Evolutionary conservation across 2,797 vertebrate genomes (phyloP).

Genomic region (Apogon talboti): DNA sequence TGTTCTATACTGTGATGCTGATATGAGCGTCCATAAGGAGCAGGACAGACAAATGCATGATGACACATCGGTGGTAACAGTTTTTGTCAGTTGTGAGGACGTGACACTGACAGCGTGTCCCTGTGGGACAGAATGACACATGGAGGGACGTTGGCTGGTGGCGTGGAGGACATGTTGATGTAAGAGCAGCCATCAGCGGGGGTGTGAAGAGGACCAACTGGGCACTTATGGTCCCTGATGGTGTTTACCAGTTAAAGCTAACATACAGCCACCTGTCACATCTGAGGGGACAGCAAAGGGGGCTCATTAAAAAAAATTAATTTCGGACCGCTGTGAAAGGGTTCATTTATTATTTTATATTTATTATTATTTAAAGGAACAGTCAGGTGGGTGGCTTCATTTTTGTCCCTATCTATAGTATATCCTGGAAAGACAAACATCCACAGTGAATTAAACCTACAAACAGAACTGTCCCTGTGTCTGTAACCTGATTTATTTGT

Average conservation of each 20-base stretch:
- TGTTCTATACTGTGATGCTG: too few species aligned
- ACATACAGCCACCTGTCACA: constrained; percentile 57
- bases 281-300: background rate
- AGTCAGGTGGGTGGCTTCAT: too few species aligned
- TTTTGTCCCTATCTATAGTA: too few species aligned
- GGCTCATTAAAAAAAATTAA: background rate
- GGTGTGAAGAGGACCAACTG: constrained; percentile 78
- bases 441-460: too few species aligned
- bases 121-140: constrained; percentile 40
- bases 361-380: too few species aligned
- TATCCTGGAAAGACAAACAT: too few species aligned
- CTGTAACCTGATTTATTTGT: too few species aligned
- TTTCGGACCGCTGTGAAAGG: background rate
- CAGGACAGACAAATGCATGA: background rate
- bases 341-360: too few species aligned
- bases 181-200: constrained; percentile 28
- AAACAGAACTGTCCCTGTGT: too few species aligned
- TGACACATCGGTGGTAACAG: constrained; percentile 29
- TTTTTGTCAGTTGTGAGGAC: constrained; percentile 20
- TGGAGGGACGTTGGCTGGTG: constrained; percentile 30
- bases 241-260: constrained; percentile 64
- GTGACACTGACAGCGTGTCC: constrained; percentile 52
- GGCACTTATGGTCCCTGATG: constrained; percentile 72
- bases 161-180: constrained; percentile 39
- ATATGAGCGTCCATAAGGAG: constrained; percentile 1